phyloP scores from a whole-genome alignment of 2,797 vertebrate species.

The Squalus acanthias region DNA sequence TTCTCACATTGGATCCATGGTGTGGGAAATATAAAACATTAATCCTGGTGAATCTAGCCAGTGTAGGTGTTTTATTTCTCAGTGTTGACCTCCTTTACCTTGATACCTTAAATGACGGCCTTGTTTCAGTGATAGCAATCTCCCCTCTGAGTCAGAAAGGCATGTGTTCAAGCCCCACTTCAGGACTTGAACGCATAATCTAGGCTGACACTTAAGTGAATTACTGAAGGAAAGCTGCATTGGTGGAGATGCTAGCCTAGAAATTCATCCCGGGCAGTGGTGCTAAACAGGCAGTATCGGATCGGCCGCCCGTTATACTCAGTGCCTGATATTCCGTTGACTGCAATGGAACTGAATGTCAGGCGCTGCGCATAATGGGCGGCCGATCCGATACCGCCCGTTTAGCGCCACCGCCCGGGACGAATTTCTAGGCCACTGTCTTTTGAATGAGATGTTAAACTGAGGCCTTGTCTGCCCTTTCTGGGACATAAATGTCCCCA shows the following conservation, averaged over 20 bases:
- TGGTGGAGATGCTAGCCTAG: background rate
- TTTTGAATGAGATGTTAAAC: background rate
- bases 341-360: too few relatives aligned
- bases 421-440: too few relatives aligned
- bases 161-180: background rate
- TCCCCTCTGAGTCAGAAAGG: background rate
- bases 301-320: too few relatives aligned
- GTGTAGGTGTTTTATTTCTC: background rate
- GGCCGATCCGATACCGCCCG: too few relatives aligned
- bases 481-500: background rate
- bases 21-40: too few relatives aligned
- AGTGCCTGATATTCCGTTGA: too few relatives aligned
- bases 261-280: too few relatives aligned
- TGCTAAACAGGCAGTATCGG: too few relatives aligned
- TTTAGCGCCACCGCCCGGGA: too few relatives aligned
- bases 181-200: background rate
- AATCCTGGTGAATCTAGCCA: background rate
- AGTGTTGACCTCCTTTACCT: background rate
- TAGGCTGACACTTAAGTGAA: background rate
- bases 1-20: too few relatives aligned
- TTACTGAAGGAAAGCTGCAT: background rate
- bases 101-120: conserved; percentile 1
- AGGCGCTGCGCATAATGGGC: too few relatives aligned
- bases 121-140: background rate
- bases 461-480: background rate